These are phyloP conservation scores for Channa maculata DNA, from an alignment of 2,113 vertebrate species.

Conservation along the genomic window DNA sequence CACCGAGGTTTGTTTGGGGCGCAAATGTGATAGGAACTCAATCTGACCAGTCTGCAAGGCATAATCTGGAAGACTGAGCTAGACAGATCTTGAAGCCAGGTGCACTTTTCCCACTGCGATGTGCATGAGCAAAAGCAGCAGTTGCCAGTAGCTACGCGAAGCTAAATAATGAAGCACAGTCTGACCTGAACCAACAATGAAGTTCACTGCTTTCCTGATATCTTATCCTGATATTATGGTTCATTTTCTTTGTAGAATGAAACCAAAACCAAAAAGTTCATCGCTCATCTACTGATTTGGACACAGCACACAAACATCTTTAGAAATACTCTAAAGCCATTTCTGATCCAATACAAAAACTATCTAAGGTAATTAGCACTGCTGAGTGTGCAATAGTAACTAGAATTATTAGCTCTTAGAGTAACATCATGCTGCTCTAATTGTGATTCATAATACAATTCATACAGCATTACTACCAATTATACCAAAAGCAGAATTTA, in stretches of 20 bases:
- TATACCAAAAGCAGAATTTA: neutral
- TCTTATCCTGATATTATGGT: neutral
- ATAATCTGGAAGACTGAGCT: neutral
- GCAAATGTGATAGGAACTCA: neutral
- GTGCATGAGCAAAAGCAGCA: slow-evolving; percentile 9
- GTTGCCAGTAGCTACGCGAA: neutral
- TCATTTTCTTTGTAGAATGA: too few species aligned
- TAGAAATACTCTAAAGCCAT: neutral
- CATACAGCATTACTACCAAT: neutral
- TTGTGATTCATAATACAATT: neutral
- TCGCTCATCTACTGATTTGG: too few species aligned
- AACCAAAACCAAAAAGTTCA: too few species aligned
- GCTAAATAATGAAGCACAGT: neutral
- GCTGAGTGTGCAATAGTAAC: neutral
- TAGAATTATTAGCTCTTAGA: neutral
- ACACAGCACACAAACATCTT: too few species aligned
- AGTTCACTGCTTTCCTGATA: neutral
- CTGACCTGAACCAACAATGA: neutral
- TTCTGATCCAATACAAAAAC: neutral
- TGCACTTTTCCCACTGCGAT: neutral
- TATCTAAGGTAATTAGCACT: neutral
- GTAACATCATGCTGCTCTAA: neutral
- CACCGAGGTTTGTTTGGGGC: neutral
- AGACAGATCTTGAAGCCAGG: neutral
- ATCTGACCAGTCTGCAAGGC: neutral